Percentiles rank a stretch among this genome's conserved stretches.
These are phyloP conservation scores for Emesis castigata DNA, from an alignment of 2,888 invertebrate genomes.

Conservation along the genomic window DNA sequence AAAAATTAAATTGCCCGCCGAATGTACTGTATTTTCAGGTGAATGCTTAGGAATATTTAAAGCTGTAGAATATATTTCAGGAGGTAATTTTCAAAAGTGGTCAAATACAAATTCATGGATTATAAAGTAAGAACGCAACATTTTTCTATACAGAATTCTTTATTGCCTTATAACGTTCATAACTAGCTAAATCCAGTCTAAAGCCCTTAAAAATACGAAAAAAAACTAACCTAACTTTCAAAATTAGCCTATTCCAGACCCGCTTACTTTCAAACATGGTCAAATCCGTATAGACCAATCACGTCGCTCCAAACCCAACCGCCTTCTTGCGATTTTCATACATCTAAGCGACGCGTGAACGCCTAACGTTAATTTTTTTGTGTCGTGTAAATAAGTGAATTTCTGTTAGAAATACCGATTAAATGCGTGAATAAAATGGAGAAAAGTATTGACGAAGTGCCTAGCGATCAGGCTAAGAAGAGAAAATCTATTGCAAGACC, in stretches of 20 bases:
- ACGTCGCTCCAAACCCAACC: conserved; percentile 5
- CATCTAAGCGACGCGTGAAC: background rate
- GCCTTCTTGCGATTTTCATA: no score
- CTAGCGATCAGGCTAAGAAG: conserved; percentile 19
- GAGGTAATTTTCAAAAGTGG: no score
- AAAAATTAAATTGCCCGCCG: background rate
- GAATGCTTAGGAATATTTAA: background rate
- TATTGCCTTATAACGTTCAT: no score
- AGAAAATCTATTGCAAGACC: conserved; percentile 23
- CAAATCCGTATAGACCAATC: conserved; percentile 35
- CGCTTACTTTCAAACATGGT: conserved; percentile 30
- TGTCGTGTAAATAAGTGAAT: no score
- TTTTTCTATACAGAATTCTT: no score
- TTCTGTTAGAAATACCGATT: background rate
- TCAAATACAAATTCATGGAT: no score
- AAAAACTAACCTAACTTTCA: conserved; percentile 7
- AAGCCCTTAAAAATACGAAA: background rate
- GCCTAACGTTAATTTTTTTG: background rate
- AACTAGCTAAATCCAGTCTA: background rate
- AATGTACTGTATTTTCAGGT: background rate
- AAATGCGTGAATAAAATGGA: background rate
- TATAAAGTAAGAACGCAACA: no score
- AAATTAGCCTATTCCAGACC: conserved; percentile 37
- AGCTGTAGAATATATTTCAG: background rate
- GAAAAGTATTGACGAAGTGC: conserved; percentile 17